These are phyloP conservation scores for Rhea pennata DNA, from an alignment of 2,113 vertebrate species.

Conservation along the genomic window DNA sequence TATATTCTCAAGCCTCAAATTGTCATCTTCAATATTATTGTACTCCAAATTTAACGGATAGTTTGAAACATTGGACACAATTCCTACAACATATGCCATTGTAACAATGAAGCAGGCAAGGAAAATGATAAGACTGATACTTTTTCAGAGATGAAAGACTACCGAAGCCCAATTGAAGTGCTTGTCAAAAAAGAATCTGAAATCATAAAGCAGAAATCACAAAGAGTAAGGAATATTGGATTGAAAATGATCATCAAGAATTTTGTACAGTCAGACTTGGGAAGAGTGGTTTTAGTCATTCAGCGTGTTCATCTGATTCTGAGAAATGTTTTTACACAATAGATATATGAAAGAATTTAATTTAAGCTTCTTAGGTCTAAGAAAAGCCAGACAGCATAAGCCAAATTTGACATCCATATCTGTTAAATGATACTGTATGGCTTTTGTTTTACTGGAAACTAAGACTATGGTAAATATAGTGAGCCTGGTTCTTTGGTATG, in stretches of 20 bases:
- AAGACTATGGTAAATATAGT: neutral
- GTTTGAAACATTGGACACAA: neutral
- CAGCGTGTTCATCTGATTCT: neutral
- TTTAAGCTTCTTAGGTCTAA: neutral
- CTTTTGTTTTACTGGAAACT: neutral
- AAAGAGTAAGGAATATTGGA: neutral
- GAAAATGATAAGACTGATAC: neutral
- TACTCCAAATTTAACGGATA: neutral
- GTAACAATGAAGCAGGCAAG: neutral
- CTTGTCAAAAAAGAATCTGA: neutral
- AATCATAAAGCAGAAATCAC: neutral
- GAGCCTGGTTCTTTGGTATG: neutral
- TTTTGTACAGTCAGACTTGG: neutral
- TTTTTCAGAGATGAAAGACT: neutral
- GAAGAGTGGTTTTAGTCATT: neutral
- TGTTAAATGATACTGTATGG: neutral
- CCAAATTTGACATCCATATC: neutral
- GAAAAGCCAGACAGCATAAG: neutral
- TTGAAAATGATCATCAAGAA: neutral
- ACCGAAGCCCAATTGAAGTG: neutral
- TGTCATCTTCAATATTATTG: neutral
- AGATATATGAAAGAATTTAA: neutral
- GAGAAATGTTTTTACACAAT: neutral
- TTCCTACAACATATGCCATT: neutral
- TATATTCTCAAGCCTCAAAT: neutral